These are phyloP conservation scores for Mastomys natalensis DNA, from an alignment of 2,113 vertebrate species.

Conservation along the genomic window DNA sequence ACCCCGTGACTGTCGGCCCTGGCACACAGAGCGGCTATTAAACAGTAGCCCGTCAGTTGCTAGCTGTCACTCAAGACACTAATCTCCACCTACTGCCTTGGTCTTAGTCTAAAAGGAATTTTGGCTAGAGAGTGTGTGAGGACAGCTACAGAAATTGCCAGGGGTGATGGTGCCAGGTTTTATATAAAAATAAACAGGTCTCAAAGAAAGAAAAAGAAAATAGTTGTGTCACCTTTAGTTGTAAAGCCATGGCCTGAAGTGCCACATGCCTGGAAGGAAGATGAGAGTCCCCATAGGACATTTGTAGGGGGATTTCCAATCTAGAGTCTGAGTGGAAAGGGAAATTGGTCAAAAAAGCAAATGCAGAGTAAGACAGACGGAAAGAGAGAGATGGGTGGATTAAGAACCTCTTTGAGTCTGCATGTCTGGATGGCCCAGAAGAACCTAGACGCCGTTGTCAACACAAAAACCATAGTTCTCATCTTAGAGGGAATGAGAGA, in stretches of 20 bases:
- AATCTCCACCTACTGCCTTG: background rate
- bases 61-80: background rate
- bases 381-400: fast-evolving
- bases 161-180: too few species aligned
- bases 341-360: background rate
- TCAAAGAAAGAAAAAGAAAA: background rate
- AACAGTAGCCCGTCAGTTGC: background rate
- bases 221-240: background rate
- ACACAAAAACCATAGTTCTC: background rate
- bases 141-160: background rate
- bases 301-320: background rate
- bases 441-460: background rate
- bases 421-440: background rate
- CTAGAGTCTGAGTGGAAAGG: background rate
- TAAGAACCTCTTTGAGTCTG: too few species aligned
- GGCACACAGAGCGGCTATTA: background rate
- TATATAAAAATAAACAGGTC: background rate
- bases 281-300: too few species aligned
- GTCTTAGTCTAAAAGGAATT: background rate
- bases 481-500: background rate
- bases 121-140: background rate
- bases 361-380: background rate
- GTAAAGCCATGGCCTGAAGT: background rate
- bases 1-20: background rate
- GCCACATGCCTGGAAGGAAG: background rate